Base-by-base conservation (phyloP, 1,140 invertebrate species). In the Tetramorium simillimum region DNA sequence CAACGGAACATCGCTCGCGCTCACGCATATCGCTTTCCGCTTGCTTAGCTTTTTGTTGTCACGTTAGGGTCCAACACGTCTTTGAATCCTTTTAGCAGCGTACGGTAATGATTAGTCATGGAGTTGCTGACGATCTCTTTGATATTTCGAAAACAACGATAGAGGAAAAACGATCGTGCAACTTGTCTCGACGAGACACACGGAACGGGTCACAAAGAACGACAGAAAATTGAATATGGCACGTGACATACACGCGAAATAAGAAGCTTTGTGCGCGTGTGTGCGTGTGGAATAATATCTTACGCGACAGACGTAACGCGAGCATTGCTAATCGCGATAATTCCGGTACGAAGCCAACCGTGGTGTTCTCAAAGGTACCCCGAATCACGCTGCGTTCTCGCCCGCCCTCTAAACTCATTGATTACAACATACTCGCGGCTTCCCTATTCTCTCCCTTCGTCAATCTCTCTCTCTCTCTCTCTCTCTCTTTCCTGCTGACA, bases 1-100 rank as follows among this genome's bases (percentile, higher is more conserved):
- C 88, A 91, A 88, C 80, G 89, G 89, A 93, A 90, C 93, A 92
- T 89, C 89, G 80, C 37, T 82, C 75, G 43, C 24, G 46, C 53
- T 84, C 63, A 80, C 75, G 86, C 62, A 75, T 90, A 90, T 90
- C 89, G 80, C 89, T 90, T 90, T 85, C 86, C 75, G 73, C 88
- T 70, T 81, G 69, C 80, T 90, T 85, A 81, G 73, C 86, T 90
- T 90, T 90, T 65, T 82, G 78, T 90, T 58, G 43, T 69, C 84
- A 51, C 88, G 58, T 67, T 69, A 86, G 67, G 58, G 53, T 33
- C 10, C 21, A 40, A 60, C 53, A 53, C 65, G 63, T 70, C 69
- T 58, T 46, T 43, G 7, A 6, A 73, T 84, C 72, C 67, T 82
- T 89, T 53, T 73, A 28, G 28, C 51, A 2, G 14, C 40, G 28